Conservation (phyloP, 2,888 invertebrate genomes). For the Aphodius granarius region DNA sequence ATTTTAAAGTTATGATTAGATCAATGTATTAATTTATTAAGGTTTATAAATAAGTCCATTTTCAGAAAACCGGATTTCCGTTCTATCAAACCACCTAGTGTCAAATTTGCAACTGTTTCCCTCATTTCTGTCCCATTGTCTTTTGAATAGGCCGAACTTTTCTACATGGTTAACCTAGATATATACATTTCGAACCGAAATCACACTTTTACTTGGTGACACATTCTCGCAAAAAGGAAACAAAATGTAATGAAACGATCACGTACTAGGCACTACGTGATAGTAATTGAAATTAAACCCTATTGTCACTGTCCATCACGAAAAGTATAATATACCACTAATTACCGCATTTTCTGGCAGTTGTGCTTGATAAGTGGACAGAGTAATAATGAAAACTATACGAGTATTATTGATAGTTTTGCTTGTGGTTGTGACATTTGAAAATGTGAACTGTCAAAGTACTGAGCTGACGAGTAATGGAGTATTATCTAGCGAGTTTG, state of each 20-base stretch:
- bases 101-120: background rate
- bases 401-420: constrained; percentile 15
- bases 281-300: background rate
- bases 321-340: constrained; percentile 9
- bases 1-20: no score
- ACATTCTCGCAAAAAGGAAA: background rate
- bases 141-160: background rate
- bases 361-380: background rate
- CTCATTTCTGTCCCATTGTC: background rate
- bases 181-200: background rate
- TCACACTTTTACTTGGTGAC: background rate
- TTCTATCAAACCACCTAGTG: background rate
- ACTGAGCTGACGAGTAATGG: background rate
- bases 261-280: constrained; percentile 7
- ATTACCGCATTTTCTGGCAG: constrained; percentile 1
- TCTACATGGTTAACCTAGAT: background rate
- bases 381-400: background rate
- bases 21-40: no score
- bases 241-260: background rate
- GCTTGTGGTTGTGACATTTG: constrained; percentile 14
- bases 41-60: no score
- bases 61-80: background rate
- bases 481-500: constrained; percentile 19
- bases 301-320: constrained; percentile 2
- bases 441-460: constrained; percentile 12